Evolutionary conservation across 2,888 invertebrate species (phyloP), one percentile per base, ranked within the genome.

Genomic region (Meloe dianella): DNA sequence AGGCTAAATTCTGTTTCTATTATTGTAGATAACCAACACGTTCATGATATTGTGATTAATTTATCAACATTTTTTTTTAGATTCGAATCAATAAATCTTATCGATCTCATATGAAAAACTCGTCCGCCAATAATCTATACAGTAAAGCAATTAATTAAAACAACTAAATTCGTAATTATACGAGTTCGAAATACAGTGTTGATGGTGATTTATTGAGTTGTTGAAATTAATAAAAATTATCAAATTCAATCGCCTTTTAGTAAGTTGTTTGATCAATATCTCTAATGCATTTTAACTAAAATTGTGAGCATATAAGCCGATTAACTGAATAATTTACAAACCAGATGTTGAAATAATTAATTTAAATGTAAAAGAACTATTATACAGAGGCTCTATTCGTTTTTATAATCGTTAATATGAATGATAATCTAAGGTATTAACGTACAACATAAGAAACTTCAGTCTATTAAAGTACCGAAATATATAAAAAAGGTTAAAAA

Each of bases 61-160:
- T 27, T n/a, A 29, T 58, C 29, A 20, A 30, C n/a, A 27, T 20
- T n/a, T 57, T 22, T 22, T 57, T 24, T 32, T 0, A 14, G 1
- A n/a, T 54, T 17, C 4, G 1, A 12, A 54, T 24, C 22, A 38
- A 32, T 38, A 32, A 59, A 59, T 59, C 59, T 30, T 24, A 14
- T 24, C 29, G 59, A 38, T 59, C 59, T n/a, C 14, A 1, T 9
- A 27, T 12, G 29, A 58, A 32, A 30, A 58, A 59, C 14, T n/a
- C 35, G 14, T 20, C 30, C 12, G 17, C 14, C 24, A 35, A 14
- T 58, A 14, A 32, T 58, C 12, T 58, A 20, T 24, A 59, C 35
- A 59, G 35, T 35, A 20, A 38, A 30, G n/a, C 29, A 35, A 59
- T 59, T 59, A 59, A 59, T 59, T 30, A 59, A 32, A 24, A 29